Evolutionary conservation across 2,888 invertebrate species (phyloP).

Genomic region (Cistogaster globosa): DNA sequence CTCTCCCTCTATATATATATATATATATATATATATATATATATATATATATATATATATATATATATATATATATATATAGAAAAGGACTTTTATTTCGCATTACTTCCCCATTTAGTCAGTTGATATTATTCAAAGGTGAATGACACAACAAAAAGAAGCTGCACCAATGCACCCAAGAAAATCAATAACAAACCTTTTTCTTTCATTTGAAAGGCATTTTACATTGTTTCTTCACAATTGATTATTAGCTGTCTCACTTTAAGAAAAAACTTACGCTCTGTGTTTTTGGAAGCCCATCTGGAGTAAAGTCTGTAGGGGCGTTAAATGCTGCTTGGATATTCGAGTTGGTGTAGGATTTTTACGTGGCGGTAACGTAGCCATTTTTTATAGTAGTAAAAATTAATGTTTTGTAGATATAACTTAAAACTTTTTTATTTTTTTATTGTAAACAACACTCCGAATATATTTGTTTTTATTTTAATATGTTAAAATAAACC

Average conservation of each 20-base stretch:
- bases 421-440: not conserved
- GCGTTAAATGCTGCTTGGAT: slow-evolving; percentile 89
- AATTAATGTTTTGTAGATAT: slow-evolving; percentile 17
- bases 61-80: too few relatives aligned
- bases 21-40: too few relatives aligned
- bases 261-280: slow-evolving; percentile 87
- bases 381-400: slow-evolving; percentile 84
- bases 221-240: slow-evolving; percentile 13
- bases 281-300: slow-evolving; percentile 95
- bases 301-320: slow-evolving; percentile 92
- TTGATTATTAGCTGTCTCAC: not conserved
- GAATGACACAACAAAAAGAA: slow-evolving; percentile 50
- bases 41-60: too few relatives aligned
- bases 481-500: slow-evolving; percentile 38
- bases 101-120: slow-evolving; percentile 9
- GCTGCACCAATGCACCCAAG: slow-evolving; percentile 33
- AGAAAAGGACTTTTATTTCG: not conserved
- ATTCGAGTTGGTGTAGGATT: slow-evolving; percentile 89
- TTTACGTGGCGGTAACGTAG: slow-evolving; percentile 90
- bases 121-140: slow-evolving; percentile 51
- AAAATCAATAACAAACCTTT: slow-evolving; percentile 66
- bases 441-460: slow-evolving; percentile 6
- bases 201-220: not conserved
- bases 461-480: slow-evolving; percentile 27
- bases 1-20: too few relatives aligned